Conservation (phyloP, 1,140 invertebrate genomes). For the Pseudomyrmex concolor region DNA sequence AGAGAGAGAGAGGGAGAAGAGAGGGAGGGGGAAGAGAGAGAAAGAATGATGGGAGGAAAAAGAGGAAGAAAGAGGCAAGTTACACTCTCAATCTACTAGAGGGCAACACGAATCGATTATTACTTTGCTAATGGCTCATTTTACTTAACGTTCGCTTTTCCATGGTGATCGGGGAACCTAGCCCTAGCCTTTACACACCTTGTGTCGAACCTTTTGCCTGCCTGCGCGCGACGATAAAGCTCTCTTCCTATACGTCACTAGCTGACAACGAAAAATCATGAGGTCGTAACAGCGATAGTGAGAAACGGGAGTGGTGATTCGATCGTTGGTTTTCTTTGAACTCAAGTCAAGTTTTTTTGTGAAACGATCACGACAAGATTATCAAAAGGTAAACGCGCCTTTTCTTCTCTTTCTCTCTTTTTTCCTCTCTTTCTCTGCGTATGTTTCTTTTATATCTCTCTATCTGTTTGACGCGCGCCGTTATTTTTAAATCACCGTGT, state of each 20-base stretch:
- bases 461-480: not conserved
- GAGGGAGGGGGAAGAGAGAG: constrained; percentile 18
- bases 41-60: not conserved
- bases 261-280: constrained; percentile 32
- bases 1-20: no score
- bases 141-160: constrained; percentile 68
- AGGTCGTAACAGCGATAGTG: constrained; percentile 12
- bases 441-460: not conserved
- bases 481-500: constrained; percentile 59
- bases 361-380: constrained; percentile 32
- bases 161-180: constrained; percentile 31
- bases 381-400: constrained; percentile 63
- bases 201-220: constrained; percentile 3
- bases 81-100: constrained; percentile 59
- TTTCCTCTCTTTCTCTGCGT: not conserved
- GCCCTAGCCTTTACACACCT: constrained; percentile 18
- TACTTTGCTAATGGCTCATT: constrained; percentile 69
- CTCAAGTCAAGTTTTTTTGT: constrained; percentile 36
- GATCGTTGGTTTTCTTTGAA: not conserved
- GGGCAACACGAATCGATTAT: constrained; percentile 73
- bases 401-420: not conserved
- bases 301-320: not conserved
- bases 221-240: not conserved
- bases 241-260: constrained; percentile 15
- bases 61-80: constrained; percentile 26